These are phyloP conservation scores for Oxystoma pomonae DNA, from an alignment of 2,888 invertebrate genomes.

Conservation along the genomic window DNA sequence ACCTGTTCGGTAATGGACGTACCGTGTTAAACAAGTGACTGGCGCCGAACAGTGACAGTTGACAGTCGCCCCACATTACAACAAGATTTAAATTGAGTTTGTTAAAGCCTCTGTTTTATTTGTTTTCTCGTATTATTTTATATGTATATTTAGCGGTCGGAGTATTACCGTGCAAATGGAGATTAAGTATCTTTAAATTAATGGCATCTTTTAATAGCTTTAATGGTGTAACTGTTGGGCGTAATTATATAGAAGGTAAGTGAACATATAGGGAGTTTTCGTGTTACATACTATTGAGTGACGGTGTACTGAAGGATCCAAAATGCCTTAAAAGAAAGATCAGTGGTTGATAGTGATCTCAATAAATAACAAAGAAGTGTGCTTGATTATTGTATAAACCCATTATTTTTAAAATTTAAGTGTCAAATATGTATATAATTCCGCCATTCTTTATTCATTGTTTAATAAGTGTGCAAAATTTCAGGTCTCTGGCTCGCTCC, in stretches of 20 bases:
- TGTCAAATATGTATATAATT: no score
- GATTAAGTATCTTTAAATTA: slow-evolving; percentile 17
- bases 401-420: no score
- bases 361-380: no score
- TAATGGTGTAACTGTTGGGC: slow-evolving; percentile 21
- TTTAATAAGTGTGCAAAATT: no score
- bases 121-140: slow-evolving; percentile 5
- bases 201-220: slow-evolving; percentile 20
- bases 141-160: neutral
- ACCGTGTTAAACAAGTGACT: slow-evolving; percentile 47
- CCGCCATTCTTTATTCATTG: no score
- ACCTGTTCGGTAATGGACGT: slow-evolving; percentile 50
- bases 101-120: slow-evolving; percentile 14
- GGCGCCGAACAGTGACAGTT: slow-evolving; percentile 46
- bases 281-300: no score
- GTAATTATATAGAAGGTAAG: slow-evolving; percentile 13
- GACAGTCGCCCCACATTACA: slow-evolving; percentile 45
- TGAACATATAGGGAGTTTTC: no score
- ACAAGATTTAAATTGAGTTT: slow-evolving; percentile 27
- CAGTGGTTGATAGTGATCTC: no score
- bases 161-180: neutral
- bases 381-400: no score
- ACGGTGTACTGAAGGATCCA: no score
- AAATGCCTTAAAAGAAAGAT: no score
- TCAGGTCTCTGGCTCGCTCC: no score